These are phyloP conservation scores for Marisa cornuarietis DNA, from an alignment of 1,140 invertebrate genomes.

Conservation along the genomic window DNA sequence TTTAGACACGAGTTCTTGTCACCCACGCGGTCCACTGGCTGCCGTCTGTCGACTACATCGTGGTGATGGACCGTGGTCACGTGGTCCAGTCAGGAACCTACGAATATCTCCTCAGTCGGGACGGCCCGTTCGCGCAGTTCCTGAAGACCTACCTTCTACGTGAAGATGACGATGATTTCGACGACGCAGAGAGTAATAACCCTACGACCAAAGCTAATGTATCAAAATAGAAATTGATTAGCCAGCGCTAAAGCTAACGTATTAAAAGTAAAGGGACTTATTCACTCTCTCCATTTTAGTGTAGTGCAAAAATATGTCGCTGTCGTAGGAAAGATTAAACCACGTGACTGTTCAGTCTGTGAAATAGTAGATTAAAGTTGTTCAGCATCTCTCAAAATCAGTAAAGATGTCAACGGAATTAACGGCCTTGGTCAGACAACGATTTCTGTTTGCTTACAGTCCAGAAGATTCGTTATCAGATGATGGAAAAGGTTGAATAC, in stretches of 20 bases:
- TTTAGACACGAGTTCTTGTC: slow-evolving; percentile 61
- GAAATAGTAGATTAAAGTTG: no score
- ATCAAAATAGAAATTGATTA: no score
- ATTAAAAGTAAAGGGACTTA: neutral
- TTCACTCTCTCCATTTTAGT: neutral
- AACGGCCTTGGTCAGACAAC: no score
- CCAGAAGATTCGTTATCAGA: slow-evolving; percentile 39
- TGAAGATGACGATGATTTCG: slow-evolving; percentile 40
- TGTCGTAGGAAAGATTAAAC: no score
- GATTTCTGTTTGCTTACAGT: slow-evolving; percentile 22
- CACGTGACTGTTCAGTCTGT: no score
- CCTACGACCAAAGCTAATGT: neutral
- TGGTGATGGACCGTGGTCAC: slow-evolving; percentile 60
- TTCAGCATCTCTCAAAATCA: no score
- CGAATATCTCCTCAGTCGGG: slow-evolving; percentile 50
- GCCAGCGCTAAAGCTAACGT: neutral
- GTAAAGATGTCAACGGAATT: no score
- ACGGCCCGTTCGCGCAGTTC: slow-evolving; percentile 61
- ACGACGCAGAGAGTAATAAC: slow-evolving; percentile 46
- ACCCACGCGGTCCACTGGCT: slow-evolving; percentile 65
- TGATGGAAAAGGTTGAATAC: slow-evolving; percentile 49
- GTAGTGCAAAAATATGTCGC: no score
- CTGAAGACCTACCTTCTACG: slow-evolving; percentile 43
- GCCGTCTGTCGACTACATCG: slow-evolving; percentile 61
- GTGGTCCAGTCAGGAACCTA: slow-evolving; percentile 63